Evolutionary conservation across 2,797 vertebrate genomes (phyloP), one percentile per base, ranked within the genome.

Genomic region (Nyctalus aviator): DNA sequence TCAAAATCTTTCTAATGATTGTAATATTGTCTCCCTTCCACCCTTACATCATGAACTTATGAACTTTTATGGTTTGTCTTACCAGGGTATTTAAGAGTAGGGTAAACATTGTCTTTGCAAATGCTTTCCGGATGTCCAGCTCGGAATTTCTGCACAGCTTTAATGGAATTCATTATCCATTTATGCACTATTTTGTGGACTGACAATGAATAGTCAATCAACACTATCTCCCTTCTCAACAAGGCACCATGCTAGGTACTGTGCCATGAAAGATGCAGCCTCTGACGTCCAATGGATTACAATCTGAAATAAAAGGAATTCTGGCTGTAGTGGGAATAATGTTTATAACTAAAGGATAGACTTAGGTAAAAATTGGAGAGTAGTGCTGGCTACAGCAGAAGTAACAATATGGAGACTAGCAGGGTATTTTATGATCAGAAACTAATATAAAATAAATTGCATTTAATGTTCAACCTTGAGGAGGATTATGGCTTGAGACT

Each of bases 81-180:
- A 57, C 46, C n/a, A 84, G 30, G 25, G 35, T 82, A 62, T 77
- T 84, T 64, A 91, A 87, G 18, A 55, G 25, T 57, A 50, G 35
- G 64, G 12, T 87, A 81, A 95, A 64, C 9, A 92, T 35, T 92
- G 6, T 48, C 30, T 96, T 81, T 83, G 71, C 32, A 3, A 2
- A 84, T 5, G 46, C 35, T 84, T 73, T 71, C 35, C 79, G 71
- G 71, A 48, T 59, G 30, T 90, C 59, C 37, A 71, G 64, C 8
- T 68, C 77, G 92, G 37, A 91, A 84, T 89, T 95, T 90, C 46
- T 95, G 73, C 18, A 30, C 4, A 85, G 32, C 37, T 37, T 94
- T 27, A 25, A 7, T 71, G 62, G 84, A 84, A 94, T 85, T 96
- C n/a, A 71, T 94, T 95, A 94, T 69, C 30, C 27, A 92, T 73